Evolutionary conservation across 2,113 vertebrate species (phyloP).

Genomic region (Genyomyrus donnyi): DNA sequence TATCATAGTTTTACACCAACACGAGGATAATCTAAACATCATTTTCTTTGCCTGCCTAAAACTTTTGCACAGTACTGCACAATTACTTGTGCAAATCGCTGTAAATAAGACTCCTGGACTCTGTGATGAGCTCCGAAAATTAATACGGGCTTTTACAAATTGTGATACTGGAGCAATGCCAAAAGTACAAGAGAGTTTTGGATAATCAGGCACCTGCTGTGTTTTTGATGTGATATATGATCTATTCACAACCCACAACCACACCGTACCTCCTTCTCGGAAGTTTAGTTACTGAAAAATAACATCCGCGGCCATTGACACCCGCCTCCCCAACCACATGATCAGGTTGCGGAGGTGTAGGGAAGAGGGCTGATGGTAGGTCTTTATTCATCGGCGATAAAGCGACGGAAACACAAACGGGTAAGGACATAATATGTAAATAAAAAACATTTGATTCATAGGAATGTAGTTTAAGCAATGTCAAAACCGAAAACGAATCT

Average conservation of each 20-base stretch:
- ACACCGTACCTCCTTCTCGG: neutral
- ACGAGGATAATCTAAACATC: no score
- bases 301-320: neutral
- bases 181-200: neutral
- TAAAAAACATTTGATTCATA: neutral
- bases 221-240: no score
- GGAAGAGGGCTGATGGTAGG: no score
- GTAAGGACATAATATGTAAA: neutral
- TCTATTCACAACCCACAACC: neutral
- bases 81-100: no score
- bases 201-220: neutral
- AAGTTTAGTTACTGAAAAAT: neutral
- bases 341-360: no score
- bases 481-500: neutral
- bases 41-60: no score
- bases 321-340: no score
- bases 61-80: no score
- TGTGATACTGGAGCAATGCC: neutral
- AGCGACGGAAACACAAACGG: neutral
- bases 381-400: no score
- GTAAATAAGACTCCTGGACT: neutral
- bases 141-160: neutral
- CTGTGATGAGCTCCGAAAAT: neutral
- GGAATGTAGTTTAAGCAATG: neutral
- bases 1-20: no score